Evolutionary conservation across 2,113 vertebrate species (phyloP), one percentile per base, ranked within the genome.

Genomic region (Corythornis cristatus): DNA sequence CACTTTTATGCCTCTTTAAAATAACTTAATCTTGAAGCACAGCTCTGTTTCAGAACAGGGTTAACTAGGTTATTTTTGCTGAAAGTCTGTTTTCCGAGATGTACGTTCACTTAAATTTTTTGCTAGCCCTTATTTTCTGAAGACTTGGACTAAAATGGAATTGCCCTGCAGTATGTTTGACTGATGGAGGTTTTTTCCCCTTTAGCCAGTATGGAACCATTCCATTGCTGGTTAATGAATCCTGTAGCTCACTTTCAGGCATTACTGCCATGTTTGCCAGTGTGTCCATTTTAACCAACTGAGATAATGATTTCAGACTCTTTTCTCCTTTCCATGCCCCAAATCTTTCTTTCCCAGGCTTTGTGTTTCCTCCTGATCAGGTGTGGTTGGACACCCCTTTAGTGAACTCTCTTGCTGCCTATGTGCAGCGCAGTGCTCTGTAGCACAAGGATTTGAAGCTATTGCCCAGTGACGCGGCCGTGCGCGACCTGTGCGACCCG

Each of bases 401-500:
- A 3, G 12, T 23, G 56, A 58, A 5, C 7, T 53, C 48, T 51
- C 23, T 8, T 13, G 31, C 19, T 15, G 19, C 40, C 40, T 53
- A 40, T 37, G 57, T 43, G 51, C 26, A 22, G 26, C 37, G 28
- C 8, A 0, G 22, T 5, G 22, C 19, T 23, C 43, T n/a, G 68
- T 26, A 68, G 51, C 90, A 45, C 11, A 20, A 72, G 20, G 21
- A 11, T 90, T 91, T 54, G 28, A 45, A 78, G 91, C 26, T 70
- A 46, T 12, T 81, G 48, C 37, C 73, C 43, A 89, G 67, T 61
- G 31, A 37, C 6, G 23, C 8, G 6, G 71, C 57, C 75, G 71
- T 83, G 61, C 70, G 66, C 76, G 80, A 40, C 11, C 35, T 16
- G 3, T 3, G 0, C n/a, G 40, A 14, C 53, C 43, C 0, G 0